Base-by-base conservation (phyloP, 2,797 vertebrate genomes). In the Gymnocypris eckloni region DNA sequence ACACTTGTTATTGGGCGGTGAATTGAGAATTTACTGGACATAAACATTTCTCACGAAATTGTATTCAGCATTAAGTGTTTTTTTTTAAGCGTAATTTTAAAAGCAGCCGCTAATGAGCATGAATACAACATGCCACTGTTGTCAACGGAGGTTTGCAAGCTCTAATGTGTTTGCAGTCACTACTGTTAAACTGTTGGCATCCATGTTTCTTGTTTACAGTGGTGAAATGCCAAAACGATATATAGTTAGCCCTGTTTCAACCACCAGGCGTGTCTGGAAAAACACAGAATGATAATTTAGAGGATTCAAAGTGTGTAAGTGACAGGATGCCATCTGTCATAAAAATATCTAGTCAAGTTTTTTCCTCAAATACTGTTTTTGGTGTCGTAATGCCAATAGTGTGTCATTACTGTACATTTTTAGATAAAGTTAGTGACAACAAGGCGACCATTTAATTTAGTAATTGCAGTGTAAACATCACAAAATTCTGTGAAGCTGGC, bases 1-100 rank as follows among this genome's bases (percentile, higher is more conserved):
- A 13, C 10, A 54, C 15, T 15, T 76, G 59, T 45, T 70, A 33
- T 79, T 70, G 66, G 28, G 12, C 11, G n/a, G 37, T 50, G 16
- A 56, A 82, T 28, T 77, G 33, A 77, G 75, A 77, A 41, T 77
- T 77, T 77, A 39, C 78, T 61, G 22, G 22, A 79, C 39, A 61
- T 61, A 43, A 61, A 79, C 8, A 43, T 25, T 33, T 76, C 22
- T 43, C 59, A 16, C 0, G 3, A 45, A 66, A 52, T 28, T 50
- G 43, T 67, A 52, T 83, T 76, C 64, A n/a, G 41, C 52, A 72
- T 45, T 61, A 25, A 61, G n/a, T 0, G 3, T 59, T n/a, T 5
- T 48, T 37, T 28, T 72, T 59, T 81, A 73, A 28, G 18, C 3
- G 10, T 48, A 6, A 48, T 83, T 75, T 75, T 64, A 41, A 64